These are phyloP conservation scores for Chiroxiphia lanceolata DNA, from an alignment of 2,797 vertebrate genomes.

Conservation along the genomic window DNA sequence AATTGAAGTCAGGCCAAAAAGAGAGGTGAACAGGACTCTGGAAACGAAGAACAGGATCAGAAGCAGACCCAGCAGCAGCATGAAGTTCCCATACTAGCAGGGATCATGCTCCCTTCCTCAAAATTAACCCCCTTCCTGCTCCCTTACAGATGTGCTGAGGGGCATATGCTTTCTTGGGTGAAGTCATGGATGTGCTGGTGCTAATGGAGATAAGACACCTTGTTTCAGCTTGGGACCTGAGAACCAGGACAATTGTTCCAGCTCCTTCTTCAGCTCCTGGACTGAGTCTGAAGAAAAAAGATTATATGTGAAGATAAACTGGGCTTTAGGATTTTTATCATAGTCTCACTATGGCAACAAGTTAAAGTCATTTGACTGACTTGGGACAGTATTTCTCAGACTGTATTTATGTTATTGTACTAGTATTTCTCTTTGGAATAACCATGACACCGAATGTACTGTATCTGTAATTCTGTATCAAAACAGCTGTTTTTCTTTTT, in stretches of 20 bases:
- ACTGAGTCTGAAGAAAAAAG: background rate
- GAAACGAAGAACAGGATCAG: background rate
- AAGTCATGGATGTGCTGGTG: background rate
- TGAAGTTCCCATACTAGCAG: background rate
- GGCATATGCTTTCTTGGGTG: rapidly evolving
- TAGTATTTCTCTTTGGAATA: background rate
- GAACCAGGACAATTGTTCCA: background rate
- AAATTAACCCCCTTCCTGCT: background rate
- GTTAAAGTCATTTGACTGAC: background rate
- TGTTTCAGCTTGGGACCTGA: background rate
- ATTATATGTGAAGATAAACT: rapidly evolving
- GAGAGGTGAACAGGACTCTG: background rate
- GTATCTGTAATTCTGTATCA: background rate
- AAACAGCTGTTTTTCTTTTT: background rate
- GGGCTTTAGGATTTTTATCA: background rate
- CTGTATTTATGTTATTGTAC: background rate
- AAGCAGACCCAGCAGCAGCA: background rate
- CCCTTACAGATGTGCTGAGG: background rate
- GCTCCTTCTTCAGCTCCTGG: background rate
- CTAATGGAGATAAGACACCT: background rate
- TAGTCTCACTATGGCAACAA: rapidly evolving
- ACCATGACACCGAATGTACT: background rate
- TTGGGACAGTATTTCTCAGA: background rate
- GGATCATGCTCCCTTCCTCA: background rate
- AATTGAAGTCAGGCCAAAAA: slow-evolving; percentile 6